Evolutionary conservation across 2,113 vertebrate species (phyloP).

Genomic region (Rhea pennata): DNA sequence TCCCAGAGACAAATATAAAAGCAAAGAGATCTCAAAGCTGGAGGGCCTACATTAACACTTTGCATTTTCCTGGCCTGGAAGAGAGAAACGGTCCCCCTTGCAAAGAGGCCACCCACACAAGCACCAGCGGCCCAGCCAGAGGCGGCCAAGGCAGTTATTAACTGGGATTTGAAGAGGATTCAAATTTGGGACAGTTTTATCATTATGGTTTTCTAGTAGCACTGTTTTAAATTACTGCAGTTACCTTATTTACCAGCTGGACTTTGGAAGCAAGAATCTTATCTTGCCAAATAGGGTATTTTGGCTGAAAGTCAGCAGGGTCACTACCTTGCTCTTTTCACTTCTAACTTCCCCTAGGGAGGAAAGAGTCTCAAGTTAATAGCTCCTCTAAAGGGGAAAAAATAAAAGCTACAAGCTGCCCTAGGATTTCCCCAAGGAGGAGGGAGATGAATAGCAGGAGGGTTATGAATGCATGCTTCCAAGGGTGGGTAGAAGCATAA

Average conservation of each 20-base stretch:
- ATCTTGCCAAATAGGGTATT: background rate
- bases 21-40: background rate
- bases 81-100: background rate
- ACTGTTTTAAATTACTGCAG: background rate
- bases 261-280: background rate
- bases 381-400: background rate
- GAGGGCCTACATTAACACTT: background rate
- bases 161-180: background rate
- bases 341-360: background rate
- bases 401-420: background rate
- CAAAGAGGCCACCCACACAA: background rate
- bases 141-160: background rate
- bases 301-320: background rate
- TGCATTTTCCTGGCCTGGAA: background rate
- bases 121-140: background rate
- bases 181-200: background rate
- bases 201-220: background rate
- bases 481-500: background rate
- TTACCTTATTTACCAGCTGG: background rate
- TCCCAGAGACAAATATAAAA: slow-evolving; percentile 19
- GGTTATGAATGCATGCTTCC: background rate
- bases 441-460: background rate
- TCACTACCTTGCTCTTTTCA: background rate
- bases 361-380: background rate
- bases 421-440: background rate